Evolutionary conservation across 2,113 vertebrate genomes (phyloP), one percentile per base, ranked within the genome.

Genomic region (Amblyornis subalaris): DNA sequence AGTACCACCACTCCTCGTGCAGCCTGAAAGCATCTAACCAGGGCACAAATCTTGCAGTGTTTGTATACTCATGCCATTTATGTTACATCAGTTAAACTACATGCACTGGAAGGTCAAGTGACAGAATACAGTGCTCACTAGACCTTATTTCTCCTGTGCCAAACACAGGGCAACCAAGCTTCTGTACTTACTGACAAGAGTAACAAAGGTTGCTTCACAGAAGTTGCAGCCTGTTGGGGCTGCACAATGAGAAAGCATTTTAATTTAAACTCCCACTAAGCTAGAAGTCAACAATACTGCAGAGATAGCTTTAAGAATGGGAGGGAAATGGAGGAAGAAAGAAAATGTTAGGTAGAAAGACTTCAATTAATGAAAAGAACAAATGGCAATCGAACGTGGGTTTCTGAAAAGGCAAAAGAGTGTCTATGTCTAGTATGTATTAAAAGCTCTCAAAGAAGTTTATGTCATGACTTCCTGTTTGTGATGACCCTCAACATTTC

Each of bases 391-490:
- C 10, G 31, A 33, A 84, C 25, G 48, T 0, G 0, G 28, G 67
- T 66, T 73, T 79, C n/a, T 80, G 62, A 45, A 50, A 55, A 76
- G 25, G 24, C 36, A 45, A 51, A 47, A 25, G 28, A 40, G 14
- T 26, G 16, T 36, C 40, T 35, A 77, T 54, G 47, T 22, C 78
- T 29, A 82, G 36, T 9, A 26, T 33, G 50, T 36, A 86, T 31
- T 51, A 70, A 92, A 79, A 71, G n/a, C 69, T 73, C 64, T 80
- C 33, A 55, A 84, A 77, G 6, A 82, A 45, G 19, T 88, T 74
- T 28, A 57, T 3, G 1, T 74, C 24, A 12, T 73, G 5, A 75
- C 47, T 70, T 95, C 38, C 58, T 50, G 23, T 72, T 93, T 73
- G 54, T 73, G 55, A 80, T 31, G 80, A 45, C 35, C 33, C 47